phyloP scores from a whole-genome alignment of 2,797 vertebrate genomes.

The Halcyon leucocephala region DNA sequence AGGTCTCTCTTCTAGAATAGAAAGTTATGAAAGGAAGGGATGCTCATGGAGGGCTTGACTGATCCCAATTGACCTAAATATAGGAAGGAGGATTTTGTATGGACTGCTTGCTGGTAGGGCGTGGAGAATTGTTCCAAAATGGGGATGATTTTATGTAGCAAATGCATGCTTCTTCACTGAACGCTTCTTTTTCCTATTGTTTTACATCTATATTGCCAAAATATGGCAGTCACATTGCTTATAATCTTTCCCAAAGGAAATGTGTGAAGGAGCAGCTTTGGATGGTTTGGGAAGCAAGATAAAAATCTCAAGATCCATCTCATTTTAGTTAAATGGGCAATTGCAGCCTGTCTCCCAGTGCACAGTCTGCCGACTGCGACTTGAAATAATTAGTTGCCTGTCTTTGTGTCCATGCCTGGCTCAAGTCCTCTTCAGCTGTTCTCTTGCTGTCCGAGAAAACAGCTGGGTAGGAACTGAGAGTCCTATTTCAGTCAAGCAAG shows the following conservation, averaged over 20 bases:
- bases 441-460: neutral
- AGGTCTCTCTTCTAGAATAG: neutral
- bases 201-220: neutral
- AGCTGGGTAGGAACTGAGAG: constrained; percentile 46
- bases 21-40: neutral
- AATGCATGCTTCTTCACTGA: neutral
- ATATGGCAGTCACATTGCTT: neutral
- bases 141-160: neutral
- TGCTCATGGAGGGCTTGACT: neutral
- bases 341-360: neutral
- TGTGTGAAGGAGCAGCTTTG: neutral
- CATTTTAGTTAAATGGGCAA: neutral
- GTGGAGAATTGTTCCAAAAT: neutral
- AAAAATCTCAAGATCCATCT: neutral
- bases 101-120: neutral
- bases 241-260: neutral
- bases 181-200: neutral
- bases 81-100: neutral
- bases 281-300: neutral
- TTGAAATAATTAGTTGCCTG: neutral
- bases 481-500: constrained; percentile 28
- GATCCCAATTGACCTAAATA: neutral
- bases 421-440: constrained; percentile 45
- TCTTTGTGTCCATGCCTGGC: neutral
- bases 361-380: neutral